Evolutionary conservation across 2,113 vertebrate species (phyloP), one percentile per base, ranked within the genome.

Genomic region (Menura novaehollandiae): DNA sequence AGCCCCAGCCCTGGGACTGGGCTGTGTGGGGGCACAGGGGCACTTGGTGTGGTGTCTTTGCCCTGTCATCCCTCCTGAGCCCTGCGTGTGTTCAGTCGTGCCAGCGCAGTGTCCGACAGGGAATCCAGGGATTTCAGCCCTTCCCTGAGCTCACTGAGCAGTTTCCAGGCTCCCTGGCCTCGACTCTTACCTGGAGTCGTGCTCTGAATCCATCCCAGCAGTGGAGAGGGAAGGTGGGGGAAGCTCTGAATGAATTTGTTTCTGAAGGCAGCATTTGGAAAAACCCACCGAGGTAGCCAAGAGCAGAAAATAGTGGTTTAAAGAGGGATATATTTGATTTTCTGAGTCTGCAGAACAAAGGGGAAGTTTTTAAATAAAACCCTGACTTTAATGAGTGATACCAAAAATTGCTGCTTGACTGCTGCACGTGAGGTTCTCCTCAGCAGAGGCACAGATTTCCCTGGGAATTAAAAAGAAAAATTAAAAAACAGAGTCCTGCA

Each of bases 401-500:
- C 23, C 39, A 5, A 26, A 64, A 75, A 41, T 12, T 2, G 15
- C 60, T 56, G 21, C 78, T 16, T 33, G 63, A 24, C 20, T 52
- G 63, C 41, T 71, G 15, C 90, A 20, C 8, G 0, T 1, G 8
- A 43, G 9, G 16, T 49, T 60, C 22, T 81, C 60, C 69, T 58
- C 67, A 49, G 13, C 76, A 74, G 43, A 60, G 15, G 55, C 44
- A 11, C 58, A 32, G 33, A 66, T 67, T 81, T 55, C 73, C n/a
- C 13, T 41, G 15, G 44, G 69, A 71, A 77, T 56, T 19, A 19
- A 37, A 24, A 15, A 0, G 3, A 32, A 43, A 10, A 30, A 28
- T 3, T 1, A 0, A 8, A 28, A 27, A 19, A 4, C 0, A 13
- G 4, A 9, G 6, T 28, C 2, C 1, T 62, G 23, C 30, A 7